A percentile compares a stretch with the other conserved stretches of the same genome.
phyloP scores from a whole-genome alignment of 2,113 vertebrate species.

The Leucoraja erinaceus region DNA sequence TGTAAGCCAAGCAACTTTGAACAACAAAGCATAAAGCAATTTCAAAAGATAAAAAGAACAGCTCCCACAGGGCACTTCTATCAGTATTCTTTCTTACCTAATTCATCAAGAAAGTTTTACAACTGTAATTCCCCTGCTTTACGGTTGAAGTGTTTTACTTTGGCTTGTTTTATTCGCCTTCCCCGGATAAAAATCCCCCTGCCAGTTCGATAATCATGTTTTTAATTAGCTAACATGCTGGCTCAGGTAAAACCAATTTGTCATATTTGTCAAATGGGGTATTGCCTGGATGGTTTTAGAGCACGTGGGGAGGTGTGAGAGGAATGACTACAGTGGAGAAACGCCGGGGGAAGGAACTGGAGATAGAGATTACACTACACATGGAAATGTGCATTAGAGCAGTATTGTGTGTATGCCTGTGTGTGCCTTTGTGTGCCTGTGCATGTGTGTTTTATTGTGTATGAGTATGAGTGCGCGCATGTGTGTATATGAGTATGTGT shows the following conservation, averaged over 20 bases:
- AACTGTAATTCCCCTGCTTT: background rate
- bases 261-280: conserved; percentile 26
- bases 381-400: too few species aligned
- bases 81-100: background rate
- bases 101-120: conserved; percentile 12
- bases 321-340: background rate
- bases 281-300: background rate
- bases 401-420: too few species aligned
- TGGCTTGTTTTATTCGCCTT: conserved; percentile 1
- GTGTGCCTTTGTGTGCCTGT: too few species aligned
- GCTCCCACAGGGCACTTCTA: background rate
- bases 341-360: background rate
- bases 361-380: too few species aligned
- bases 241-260: conserved; percentile 9
- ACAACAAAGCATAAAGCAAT: conserved; percentile 11
- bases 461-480: too few species aligned
- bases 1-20: background rate
- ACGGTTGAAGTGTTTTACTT: conserved; percentile 4
- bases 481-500: too few species aligned
- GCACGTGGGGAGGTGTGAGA: background rate
- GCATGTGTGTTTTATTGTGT: too few species aligned
- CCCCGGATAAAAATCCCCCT: conserved; percentile 19
- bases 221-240: conserved; percentile 29
- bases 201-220: conserved; percentile 13
- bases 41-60: background rate